These are phyloP conservation scores for Polyommatus icarus DNA, from an alignment of 2,888 invertebrate genomes.

Conservation along the genomic window DNA sequence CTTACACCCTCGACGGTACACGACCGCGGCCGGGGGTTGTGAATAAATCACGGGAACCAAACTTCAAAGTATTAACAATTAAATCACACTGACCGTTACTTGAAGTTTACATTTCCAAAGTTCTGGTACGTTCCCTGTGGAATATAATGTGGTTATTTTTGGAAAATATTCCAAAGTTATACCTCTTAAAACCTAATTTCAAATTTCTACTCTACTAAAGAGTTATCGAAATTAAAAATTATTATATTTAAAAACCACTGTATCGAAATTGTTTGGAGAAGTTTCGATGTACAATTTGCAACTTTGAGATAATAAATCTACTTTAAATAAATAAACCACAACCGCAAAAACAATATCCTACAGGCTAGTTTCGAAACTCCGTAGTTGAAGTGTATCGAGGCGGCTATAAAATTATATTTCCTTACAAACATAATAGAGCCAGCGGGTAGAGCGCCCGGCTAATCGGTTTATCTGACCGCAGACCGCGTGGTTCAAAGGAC, in stretches of 20 bases:
- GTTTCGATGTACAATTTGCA: not conserved
- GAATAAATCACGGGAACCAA: conserved; percentile 67
- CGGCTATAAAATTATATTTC: conserved; percentile 21
- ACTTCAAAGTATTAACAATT: conserved; percentile 31
- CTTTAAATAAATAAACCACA: not conserved
- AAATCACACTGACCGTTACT: conserved; percentile 18
- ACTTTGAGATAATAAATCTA: not conserved
- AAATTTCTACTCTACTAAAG: not conserved
- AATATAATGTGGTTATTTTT: not conserved
- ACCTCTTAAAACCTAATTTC: not conserved
- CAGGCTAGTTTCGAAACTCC: not conserved
- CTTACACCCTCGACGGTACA: conserved; percentile 60
- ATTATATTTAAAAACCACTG: not conserved
- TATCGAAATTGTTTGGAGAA: not conserved
- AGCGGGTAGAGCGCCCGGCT: conserved; percentile 40
- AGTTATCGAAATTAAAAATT: not conserved
- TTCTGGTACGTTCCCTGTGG: not conserved
- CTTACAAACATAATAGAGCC: conserved; percentile 17
- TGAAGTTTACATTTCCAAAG: not conserved
- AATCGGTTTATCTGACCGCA: conserved; percentile 77
- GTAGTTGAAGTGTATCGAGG: conserved; percentile 16
- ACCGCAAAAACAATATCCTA: not conserved
- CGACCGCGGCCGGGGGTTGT: conserved; percentile 58
- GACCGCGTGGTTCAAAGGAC: conserved; percentile 69
- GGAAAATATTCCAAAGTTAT: not conserved